Base-by-base conservation (phyloP, 64 coral and sea anemone species). In the Pachyseris speciosa region DNA sequence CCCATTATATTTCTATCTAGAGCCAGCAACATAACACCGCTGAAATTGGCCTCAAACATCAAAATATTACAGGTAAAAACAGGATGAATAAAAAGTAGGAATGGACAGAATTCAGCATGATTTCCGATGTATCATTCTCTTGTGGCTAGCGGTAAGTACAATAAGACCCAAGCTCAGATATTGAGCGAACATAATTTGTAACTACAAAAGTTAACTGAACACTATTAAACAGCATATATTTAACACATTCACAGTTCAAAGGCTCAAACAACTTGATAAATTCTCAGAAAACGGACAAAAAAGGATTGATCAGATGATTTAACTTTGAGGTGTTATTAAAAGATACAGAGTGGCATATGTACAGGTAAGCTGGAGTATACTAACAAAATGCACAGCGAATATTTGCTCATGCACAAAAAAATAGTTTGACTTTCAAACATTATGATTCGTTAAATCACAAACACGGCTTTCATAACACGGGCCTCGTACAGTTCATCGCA, bases 301-400 rank as follows among this genome's bases (percentile, higher is more conserved):
- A 72, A 44, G 22, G 9, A 44, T 74, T 74, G 38, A 10, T 20
- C 20, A 57, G 4, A 20, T 72, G 40, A 44, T 24, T n/a, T n/a
- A n/a, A n/a, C n/a, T n/a, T n/a, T 45, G 43, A 64, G 22, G n/a
- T 64, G 5, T 24, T 10, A 24, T 48, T 17, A 3, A 19, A 50
- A 1, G 13, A 12, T 42, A 27, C 39, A 74, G 2, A 37, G 5
- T 44, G n/a, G n/a, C n/a, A n/a, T n/a, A n/a, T n/a, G n/a, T n/a
- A n/a, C n/a, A n/a, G n/a, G n/a, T n/a, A n/a, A n/a, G n/a, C n/a
- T n/a, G 39, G 25, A 31, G 33, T 60, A 60, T 19, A 11, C 16
- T 58, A 37, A 60, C 32, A 81, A 81, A 80, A 20, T 63, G 48
- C 52, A 58, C 48, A 61, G 53, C 37, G 7, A 22, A 79, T 63